Evolutionary conservation across 1,140 invertebrate genomes (phyloP).

Genomic region (Drosophila truncata): DNA sequence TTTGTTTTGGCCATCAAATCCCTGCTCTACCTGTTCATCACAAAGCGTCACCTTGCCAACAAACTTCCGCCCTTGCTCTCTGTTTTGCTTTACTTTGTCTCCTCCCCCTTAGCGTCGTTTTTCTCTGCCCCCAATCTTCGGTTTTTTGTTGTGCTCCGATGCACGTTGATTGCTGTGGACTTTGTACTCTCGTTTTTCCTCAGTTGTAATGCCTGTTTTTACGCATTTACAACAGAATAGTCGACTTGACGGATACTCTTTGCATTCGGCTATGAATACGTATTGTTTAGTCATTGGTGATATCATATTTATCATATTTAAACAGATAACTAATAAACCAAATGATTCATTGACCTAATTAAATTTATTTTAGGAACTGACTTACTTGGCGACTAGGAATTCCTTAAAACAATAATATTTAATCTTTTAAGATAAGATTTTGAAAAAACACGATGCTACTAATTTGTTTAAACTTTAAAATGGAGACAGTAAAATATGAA

Average conservation of each 20-base stretch:
- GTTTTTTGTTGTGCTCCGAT: conserved; percentile 32
- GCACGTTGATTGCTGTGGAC: conserved; percentile 52
- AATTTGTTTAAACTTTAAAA: not conserved
- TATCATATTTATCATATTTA: not conserved
- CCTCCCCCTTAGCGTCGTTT: not conserved
- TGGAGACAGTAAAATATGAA: not conserved
- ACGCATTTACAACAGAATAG: conserved; percentile 2
- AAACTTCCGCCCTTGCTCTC: conserved; percentile 35
- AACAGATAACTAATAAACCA: not conserved
- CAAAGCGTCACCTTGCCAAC: conserved; percentile 11
- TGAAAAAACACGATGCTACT: not conserved
- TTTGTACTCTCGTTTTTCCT: conserved; percentile 53
- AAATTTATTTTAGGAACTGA: not conserved
- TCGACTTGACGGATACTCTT: conserved; percentile 13
- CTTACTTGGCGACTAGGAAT: not conserved
- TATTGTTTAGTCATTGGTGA: conserved; percentile 11
- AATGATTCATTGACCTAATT: conserved; percentile 32
- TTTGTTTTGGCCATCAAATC: conserved; percentile 23
- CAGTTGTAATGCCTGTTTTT: conserved; percentile 35
- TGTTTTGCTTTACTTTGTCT: conserved; percentile 24
- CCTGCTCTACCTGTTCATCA: conserved; percentile 30
- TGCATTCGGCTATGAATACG: not conserved
- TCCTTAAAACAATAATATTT: not conserved
- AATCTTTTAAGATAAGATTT: not conserved
- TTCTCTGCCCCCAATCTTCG: not conserved